Percentiles rank a stretch among this genome's conserved stretches.
Conservation (phyloP, 1,140 invertebrate species). For the Eurosta solidaginis region DNA sequence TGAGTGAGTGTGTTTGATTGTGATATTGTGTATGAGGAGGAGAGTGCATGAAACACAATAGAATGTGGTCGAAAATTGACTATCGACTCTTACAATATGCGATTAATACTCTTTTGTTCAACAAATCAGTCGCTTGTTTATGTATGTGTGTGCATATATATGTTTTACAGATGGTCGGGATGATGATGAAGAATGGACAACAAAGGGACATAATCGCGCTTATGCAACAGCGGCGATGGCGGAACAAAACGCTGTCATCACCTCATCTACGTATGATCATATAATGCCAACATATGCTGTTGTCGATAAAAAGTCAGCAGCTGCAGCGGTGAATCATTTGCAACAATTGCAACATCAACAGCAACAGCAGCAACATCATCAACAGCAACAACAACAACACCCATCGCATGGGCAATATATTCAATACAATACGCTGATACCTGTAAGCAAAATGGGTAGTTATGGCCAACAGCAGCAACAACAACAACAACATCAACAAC, state of each 20-base stretch:
- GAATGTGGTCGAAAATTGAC: neutral
- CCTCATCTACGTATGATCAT: conserved; percentile 55
- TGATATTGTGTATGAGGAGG: no score
- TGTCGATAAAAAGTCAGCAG: conserved; percentile 52
- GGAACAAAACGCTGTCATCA: conserved; percentile 58
- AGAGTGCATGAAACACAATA: no score
- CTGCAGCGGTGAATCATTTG: conserved; percentile 32
- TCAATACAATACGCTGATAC: conserved; percentile 58
- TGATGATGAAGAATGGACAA: conserved; percentile 57
- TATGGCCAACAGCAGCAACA: conserved; percentile 53
- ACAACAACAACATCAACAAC: conserved; percentile 40
- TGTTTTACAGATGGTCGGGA: conserved; percentile 49
- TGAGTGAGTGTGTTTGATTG: neutral
- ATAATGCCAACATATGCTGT: conserved; percentile 58
- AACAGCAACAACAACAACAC: conserved; percentile 6
- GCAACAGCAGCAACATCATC: conserved; percentile 37
- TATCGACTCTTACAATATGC: neutral
- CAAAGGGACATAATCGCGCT: conserved; percentile 54
- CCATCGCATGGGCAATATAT: conserved; percentile 47
- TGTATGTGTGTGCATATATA: neutral
- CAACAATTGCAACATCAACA: conserved; percentile 36
- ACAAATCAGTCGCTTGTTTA: neutral
- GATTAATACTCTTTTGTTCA: neutral
- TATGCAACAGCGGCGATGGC: conserved; percentile 57
- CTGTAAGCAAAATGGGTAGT: conserved; percentile 57